Evolutionary conservation across 2,797 vertebrate species (phyloP).

Genomic region (Macroramphosus scolopax): DNA sequence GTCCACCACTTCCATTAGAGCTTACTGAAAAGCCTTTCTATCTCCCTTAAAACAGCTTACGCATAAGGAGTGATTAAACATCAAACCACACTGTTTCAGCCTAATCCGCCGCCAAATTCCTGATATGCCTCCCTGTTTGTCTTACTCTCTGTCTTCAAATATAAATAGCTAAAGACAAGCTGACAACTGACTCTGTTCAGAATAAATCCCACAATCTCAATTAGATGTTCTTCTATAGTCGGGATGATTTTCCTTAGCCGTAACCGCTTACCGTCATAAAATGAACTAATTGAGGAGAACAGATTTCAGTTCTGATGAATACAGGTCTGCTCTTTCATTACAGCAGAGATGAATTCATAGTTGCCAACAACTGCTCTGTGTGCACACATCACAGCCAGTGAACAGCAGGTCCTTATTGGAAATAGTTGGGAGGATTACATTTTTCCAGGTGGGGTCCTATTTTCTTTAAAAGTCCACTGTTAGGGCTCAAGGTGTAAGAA

Average conservation of each 20-base stretch:
- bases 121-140: conserved; percentile 37
- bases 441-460: conserved; percentile 69
- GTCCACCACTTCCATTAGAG: conserved; percentile 50
- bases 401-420: conserved; percentile 36
- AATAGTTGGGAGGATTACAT: conserved; percentile 61
- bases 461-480: conserved; percentile 63
- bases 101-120: conserved; percentile 54
- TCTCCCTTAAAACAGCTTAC: conserved; percentile 53
- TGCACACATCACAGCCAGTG: conserved; percentile 21
- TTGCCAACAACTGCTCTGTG: conserved; percentile 23
- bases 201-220: conserved; percentile 37
- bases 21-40: conserved; percentile 61
- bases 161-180: conserved; percentile 28
- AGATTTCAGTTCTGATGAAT: conserved; percentile 12
- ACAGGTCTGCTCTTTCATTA: conserved; percentile 21
- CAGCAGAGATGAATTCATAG: conserved; percentile 15
- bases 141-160: conserved; percentile 34
- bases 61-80: conserved; percentile 65
- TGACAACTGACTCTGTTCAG: conserved; percentile 19
- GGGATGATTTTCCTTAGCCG: conserved; percentile 17
- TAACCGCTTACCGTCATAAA: too few species aligned
- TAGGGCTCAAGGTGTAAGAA: conserved; percentile 66
- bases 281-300: conserved; percentile 6
- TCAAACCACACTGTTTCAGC: conserved; percentile 56
- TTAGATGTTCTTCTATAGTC: conserved; percentile 10